Evolutionary conservation across 2,888 invertebrate genomes (phyloP), one percentile per base, ranked within the genome.

Genomic region (Dorcus parallelipipedus): DNA sequence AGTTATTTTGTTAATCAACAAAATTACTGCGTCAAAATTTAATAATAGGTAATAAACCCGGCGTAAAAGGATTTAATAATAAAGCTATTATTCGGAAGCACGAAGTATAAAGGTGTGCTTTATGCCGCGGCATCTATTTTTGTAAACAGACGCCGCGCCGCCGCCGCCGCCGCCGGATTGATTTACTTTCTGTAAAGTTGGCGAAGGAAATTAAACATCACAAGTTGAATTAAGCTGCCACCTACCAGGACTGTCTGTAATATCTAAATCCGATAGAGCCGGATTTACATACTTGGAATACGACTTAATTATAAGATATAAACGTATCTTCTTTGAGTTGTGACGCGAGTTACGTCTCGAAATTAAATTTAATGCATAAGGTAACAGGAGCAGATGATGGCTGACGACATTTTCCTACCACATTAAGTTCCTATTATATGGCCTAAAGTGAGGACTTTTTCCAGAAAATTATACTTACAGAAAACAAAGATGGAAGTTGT

Each of bases 311-410:
- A 59, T 56, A 59, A 53, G 61, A 56, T 53, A 49, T 52, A 49
- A 50, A 59, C 59, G 59, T 61, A 61, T 61, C 61, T 55, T 56
- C 52, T 59, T 61, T 59, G 59, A 61, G 59, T 61, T 61, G 59
- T 54, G 50, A 51, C 59, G 45, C 8, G 45, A 45, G 23, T 45
- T 45, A 9, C 45, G 20, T 23, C 10, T 2, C 6, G 45, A 20
- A 45, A 45, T 45, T 45, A 45, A 45, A 45, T 45, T 45, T 23
- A 42, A 42, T 7, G 42, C 6, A 7, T 17, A 7, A 33, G 26
- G 26, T 33, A 33, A 33, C 26, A 7, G 6, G 7, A 33, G 26
- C 26, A 33, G 26, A 33, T 33, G 26, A 7, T 33, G 20, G 20
- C 20, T 20, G 20, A 20, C 20, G 26, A 33, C 6, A 33, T 33